Conservation (phyloP, 2,888 invertebrate species). For the Pachycephus smyrnensis region DNA sequence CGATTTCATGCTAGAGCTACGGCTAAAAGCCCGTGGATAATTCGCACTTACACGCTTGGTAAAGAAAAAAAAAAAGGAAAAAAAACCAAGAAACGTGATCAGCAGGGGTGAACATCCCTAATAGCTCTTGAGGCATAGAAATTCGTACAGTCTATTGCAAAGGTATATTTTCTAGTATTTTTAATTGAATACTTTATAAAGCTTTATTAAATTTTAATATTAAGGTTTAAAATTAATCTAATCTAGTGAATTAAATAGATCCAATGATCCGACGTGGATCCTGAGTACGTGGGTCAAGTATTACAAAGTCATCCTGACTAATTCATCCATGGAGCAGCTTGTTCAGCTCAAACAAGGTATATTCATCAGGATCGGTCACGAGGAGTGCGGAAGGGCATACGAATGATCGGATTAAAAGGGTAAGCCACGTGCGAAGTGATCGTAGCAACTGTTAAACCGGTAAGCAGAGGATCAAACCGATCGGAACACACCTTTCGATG, state of each 20-base stretch:
- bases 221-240: background rate
- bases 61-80: background rate
- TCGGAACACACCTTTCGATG: conserved; percentile 58
- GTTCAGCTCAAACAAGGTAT: background rate
- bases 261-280: background rate
- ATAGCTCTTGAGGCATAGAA: background rate
- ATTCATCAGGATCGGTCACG: background rate
- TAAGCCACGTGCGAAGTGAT: background rate
- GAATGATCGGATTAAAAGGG: background rate
- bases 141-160: background rate
- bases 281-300: background rate
- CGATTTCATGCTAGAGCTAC: conserved; percentile 60
- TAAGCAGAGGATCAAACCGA: background rate
- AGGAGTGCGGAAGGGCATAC: background rate
- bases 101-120: background rate
- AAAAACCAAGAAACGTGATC: background rate
- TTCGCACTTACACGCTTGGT: conserved; percentile 51
- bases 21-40: conserved; percentile 61
- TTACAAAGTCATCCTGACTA: background rate
- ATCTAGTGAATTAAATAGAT: background rate
- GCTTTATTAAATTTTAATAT: background rate
- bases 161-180: background rate
- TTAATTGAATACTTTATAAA: background rate
- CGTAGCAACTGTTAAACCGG: background rate
- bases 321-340: background rate